Evolutionary conservation across 2,888 invertebrate genomes (phyloP), one percentile per base, ranked within the genome.

Genomic region (Anagyrus pseudococci): DNA sequence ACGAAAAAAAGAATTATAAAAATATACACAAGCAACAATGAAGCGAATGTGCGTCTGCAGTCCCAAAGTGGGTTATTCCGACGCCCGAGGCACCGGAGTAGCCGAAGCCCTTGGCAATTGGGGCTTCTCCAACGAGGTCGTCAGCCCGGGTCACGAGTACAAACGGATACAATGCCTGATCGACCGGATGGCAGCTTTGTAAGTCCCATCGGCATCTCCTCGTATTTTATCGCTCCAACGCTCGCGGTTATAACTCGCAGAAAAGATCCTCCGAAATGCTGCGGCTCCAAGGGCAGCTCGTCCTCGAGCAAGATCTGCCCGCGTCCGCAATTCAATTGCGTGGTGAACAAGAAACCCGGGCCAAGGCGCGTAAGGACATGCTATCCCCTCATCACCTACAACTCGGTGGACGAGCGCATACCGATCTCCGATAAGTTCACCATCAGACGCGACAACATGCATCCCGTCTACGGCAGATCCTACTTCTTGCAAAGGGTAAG

Each of bases 71-170:
- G 72, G 75, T 55, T 76, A 69, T 71, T 77, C 76, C 4, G 67
- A 58, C 54, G 76, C 74, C 2, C 58, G 69, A 57, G 74, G 75
- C 1, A 73, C 70, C 0, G 76, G 77, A 13, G 75, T 74, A 4
- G 75, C 76, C 1, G 77, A 79, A 60, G 75, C 77, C 2, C 56
- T 78, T 37, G 76, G 77, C 23, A 78, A 76, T 67, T 80, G 79
- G 79, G 79, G 78, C 2, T 79, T 80, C 58, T 77, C 77, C 2
- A 70, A 69, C 55, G 64, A 64, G 57, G 60, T 74, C 1, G 68
- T 70, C 2, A 76, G 59, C 53, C 47, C 69, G 1, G 79, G 79
- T 1, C 72, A 75, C 52, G 79, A 79, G 64, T 66, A 79, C 3
- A 64, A 61, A 29, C 73, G 76, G 25, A 66, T 78, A 40, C 70